These are phyloP conservation scores for Phocoena sinus DNA, from an alignment of 2,113 vertebrate genomes.

Conservation along the genomic window DNA sequence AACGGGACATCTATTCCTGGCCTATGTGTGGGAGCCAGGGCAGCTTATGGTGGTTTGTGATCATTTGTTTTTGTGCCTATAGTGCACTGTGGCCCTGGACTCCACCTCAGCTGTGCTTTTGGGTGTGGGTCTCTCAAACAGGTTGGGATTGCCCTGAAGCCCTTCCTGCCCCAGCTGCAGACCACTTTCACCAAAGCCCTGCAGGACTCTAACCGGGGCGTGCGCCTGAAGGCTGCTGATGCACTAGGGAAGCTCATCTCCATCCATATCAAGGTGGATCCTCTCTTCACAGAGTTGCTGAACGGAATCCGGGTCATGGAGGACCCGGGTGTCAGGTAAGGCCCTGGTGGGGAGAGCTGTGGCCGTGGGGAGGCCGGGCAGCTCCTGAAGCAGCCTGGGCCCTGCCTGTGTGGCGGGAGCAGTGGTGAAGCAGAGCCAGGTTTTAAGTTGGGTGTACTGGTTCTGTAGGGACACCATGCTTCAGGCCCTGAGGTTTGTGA, in stretches of 20 bases:
- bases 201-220: conserved; percentile 93
- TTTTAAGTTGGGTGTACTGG: rapidly evolving
- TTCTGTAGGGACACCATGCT: conserved; percentile 94
- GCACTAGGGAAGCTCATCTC: conserved; percentile 94
- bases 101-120: neutral
- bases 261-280: conserved; percentile 97
- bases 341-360: rapidly evolving
- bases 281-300: conserved; percentile 94
- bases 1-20: rapidly evolving
- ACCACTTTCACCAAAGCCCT: conserved; percentile 98
- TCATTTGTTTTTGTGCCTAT: neutral
- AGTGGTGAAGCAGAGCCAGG: neutral
- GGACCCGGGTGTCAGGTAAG: conserved; percentile 93
- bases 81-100: neutral
- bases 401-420: rapidly evolving
- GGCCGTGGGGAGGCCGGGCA: neutral
- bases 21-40: neutral
- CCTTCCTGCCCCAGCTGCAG: conserved; percentile 97
- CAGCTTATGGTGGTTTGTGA: neutral
- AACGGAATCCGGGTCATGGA: conserved; percentile 92
- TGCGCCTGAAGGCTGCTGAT: conserved; percentile 93
- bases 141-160: conserved; percentile 97
- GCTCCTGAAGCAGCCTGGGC: neutral
- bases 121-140: conserved; percentile 50
- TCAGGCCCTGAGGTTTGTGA: conserved; percentile 95